These are phyloP conservation scores for Rhynchomys soricoides DNA, from an alignment of 2,113 vertebrate genomes.

Conservation along the genomic window DNA sequence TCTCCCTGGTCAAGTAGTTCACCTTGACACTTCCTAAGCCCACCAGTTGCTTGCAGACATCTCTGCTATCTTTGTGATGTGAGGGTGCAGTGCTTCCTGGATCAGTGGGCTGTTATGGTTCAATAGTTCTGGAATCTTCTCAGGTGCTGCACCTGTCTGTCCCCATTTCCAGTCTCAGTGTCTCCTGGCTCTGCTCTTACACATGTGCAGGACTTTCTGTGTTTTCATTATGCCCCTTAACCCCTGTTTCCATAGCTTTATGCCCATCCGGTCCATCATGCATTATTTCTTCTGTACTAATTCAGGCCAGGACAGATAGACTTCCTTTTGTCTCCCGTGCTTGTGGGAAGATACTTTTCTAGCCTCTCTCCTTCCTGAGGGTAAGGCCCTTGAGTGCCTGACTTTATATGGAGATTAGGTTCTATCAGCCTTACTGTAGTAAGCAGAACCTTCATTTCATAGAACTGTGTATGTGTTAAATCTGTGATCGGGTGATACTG, in stretches of 20 bases:
- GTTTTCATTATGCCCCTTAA: background rate
- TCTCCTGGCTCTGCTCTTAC: background rate
- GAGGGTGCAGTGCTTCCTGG: background rate
- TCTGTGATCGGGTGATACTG: background rate
- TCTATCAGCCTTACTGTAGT: background rate
- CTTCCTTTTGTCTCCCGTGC: background rate
- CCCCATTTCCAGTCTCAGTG: background rate
- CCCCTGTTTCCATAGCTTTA: background rate
- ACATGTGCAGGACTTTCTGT: background rate
- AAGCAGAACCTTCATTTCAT: background rate
- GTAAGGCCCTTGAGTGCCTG: background rate
- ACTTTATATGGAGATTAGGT: background rate
- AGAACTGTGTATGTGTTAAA: background rate
- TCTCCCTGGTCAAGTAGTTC: background rate
- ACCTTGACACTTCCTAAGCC: too few relatives aligned
- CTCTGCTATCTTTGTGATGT: background rate
- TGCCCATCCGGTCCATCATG: background rate
- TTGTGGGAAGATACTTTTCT: background rate
- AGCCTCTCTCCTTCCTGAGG: background rate
- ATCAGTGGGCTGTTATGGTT: background rate
- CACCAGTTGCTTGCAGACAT: background rate
- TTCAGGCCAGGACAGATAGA: background rate
- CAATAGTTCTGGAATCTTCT: background rate
- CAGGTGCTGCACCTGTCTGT: background rate
- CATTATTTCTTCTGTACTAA: background rate